Evolutionary conservation across 2,797 vertebrate genomes (phyloP), one percentile per base, ranked within the genome.

Genomic region (Sphenopsis melanotis): DNA sequence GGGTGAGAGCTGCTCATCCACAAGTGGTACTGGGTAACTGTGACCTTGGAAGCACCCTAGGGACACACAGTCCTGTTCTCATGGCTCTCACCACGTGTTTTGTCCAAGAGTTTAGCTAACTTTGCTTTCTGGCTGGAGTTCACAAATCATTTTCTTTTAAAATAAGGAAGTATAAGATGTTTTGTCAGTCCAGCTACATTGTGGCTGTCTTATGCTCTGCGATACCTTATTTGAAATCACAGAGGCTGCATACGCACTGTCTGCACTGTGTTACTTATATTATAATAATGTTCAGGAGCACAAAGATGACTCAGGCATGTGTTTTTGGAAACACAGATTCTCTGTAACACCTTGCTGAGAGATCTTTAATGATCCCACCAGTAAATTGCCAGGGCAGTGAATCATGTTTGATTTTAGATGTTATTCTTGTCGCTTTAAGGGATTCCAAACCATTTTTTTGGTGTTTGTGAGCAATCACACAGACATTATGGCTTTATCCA

Each of bases 301-400:
- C 57, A 86, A 65, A 66, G 70, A 79, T 94, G 60, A 41, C 52
- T 65, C 36, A 68, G 41, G 21, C 10, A 8, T 22, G 11, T 68
- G 78, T 47, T 87, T 94, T 78, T 61, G 75, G 89, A 94, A 81
- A 59, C 70, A 68, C 34, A 50, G 47, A 15, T 84, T 90, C 69
- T 64, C 75, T 42, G 11, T 57, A 84, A 68, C 66, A 49, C 37
- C 66, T 92, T 93, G 79, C 74, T 52, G 60, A 82, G 56, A 89
- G 82, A 64, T 71, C 85, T 75, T 86, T 83, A 49, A 94, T 74
- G 83, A 95, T 87, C 88, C 81, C 60, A 72, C 56, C 24, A 66
- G 70, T 23, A 84, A 90, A 84, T 92, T 90, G 66, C 53, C 78
- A 77, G 88, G 24, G 21, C 27, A 53, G 75, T 82, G 83, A 93